phyloP scores from a whole-genome alignment of 2,113 vertebrate genomes.

The Pluvianellus socialis region DNA sequence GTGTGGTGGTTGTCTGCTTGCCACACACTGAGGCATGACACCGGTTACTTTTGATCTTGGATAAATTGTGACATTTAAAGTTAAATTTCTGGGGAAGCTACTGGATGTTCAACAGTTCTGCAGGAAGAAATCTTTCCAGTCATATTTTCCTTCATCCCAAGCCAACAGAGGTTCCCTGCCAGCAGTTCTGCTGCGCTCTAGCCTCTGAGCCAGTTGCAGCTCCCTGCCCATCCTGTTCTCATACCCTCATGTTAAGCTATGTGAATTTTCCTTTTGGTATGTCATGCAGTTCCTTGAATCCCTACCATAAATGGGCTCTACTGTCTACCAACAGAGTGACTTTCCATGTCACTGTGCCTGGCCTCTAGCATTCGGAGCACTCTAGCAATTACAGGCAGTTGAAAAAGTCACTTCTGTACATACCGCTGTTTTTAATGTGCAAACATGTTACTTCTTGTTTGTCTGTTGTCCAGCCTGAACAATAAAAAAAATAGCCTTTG shows the following conservation, averaged over 20 bases:
- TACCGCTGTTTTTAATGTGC: background rate
- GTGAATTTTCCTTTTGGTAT: background rate
- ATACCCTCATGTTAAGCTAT: background rate
- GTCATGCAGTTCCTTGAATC: background rate
- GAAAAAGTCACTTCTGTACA: background rate
- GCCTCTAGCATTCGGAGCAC: background rate
- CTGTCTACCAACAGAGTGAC: background rate
- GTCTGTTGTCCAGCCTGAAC: background rate
- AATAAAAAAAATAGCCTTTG: background rate
- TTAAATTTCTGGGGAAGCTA: background rate
- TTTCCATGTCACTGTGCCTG: background rate
- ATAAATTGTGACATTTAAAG: background rate
- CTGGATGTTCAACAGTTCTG: background rate
- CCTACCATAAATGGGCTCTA: background rate
- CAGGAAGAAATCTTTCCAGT: background rate
- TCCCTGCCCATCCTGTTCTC: background rate
- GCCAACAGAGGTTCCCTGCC: background rate
- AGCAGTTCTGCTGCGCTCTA: background rate
- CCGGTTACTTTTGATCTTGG: background rate
- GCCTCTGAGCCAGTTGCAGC: background rate
- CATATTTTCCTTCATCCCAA: conserved; percentile 13
- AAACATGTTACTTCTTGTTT: background rate
- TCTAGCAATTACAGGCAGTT: background rate
- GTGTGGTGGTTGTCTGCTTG: background rate
- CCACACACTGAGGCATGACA: background rate